A percentile compares a stretch with the other conserved stretches of the same genome.
Conservation (phyloP, 2,888 invertebrate species). For the Nebria brevicollis region DNA sequence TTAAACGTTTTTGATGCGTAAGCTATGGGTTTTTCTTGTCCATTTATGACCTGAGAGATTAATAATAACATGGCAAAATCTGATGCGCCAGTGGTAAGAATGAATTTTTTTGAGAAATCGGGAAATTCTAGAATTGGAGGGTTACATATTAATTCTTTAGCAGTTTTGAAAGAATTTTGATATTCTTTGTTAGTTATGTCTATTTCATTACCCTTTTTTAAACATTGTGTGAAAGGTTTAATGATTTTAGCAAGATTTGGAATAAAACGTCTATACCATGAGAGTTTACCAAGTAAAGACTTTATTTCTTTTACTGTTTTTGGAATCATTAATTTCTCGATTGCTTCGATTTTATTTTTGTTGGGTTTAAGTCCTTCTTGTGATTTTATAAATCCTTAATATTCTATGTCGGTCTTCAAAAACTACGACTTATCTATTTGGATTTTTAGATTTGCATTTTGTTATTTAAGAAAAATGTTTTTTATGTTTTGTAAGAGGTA, state of each 20-base stretch:
- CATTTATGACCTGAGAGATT: neutral
- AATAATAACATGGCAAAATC: neutral
- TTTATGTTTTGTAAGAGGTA: slow-evolving; percentile 52
- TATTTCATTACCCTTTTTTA: slow-evolving; percentile 50
- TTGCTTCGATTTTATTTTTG: slow-evolving; percentile 52
- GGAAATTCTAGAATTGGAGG: slow-evolving; percentile 15
- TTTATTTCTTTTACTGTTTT: slow-evolving; percentile 54
- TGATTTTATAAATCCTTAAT: slow-evolving; percentile 54
- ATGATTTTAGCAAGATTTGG: slow-evolving; percentile 49
- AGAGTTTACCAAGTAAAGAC: slow-evolving; percentile 53
- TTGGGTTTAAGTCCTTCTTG: slow-evolving; percentile 51
- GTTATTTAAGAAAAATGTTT: slow-evolving; percentile 52
- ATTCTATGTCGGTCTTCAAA: slow-evolving; percentile 55
- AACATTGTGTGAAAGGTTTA: slow-evolving; percentile 52
- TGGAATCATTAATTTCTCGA: slow-evolving; percentile 52
- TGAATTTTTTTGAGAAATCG: neutral
- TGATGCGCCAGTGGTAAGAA: neutral
- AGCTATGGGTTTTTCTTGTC: neutral
- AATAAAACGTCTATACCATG: slow-evolving; percentile 50
- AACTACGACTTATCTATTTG: slow-evolving; percentile 53
- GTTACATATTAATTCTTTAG: slow-evolving; percentile 21
- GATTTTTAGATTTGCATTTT: slow-evolving; percentile 50
- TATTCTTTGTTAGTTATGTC: slow-evolving; percentile 4
- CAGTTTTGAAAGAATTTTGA: slow-evolving; percentile 15
- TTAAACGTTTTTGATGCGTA: slow-evolving; percentile 2